A percentile compares a stretch with the other conserved stretches of the same genome.
Evolutionary conservation across 2,797 vertebrate species (phyloP).

Genomic region (Semaprochilodus insignis): DNA sequence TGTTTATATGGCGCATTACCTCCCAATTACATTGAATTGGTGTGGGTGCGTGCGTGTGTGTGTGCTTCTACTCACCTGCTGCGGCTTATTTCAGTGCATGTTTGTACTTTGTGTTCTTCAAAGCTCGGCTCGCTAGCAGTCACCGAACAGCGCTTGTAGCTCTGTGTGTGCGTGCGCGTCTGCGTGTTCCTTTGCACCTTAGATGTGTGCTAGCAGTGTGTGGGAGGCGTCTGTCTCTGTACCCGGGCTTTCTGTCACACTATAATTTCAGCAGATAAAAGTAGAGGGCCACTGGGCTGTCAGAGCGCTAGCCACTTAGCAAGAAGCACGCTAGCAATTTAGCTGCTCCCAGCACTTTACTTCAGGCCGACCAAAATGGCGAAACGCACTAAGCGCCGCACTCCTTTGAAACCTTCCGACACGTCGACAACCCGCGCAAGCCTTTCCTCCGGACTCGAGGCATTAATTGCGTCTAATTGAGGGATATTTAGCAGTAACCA

Average conservation of each 20-base stretch:
- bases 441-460: slow-evolving; percentile 47
- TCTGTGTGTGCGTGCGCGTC: slow-evolving; percentile 34
- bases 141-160: slow-evolving; percentile 27
- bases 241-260: slow-evolving; percentile 39
- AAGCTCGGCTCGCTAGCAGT: slow-evolving; percentile 21
- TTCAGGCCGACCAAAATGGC: slow-evolving; percentile 30
- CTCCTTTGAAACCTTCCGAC: slow-evolving; percentile 37
- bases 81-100: not conserved
- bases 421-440: slow-evolving; percentile 21
- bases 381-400: slow-evolving; percentile 42
- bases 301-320: slow-evolving; percentile 29
- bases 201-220: slow-evolving; percentile 40
- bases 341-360: slow-evolving; percentile 19
- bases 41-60: slow-evolving; percentile 29
- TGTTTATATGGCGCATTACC: slow-evolving; percentile 71
- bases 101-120: slow-evolving; percentile 32
- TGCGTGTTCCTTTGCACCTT: slow-evolving; percentile 19
- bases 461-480: slow-evolving; percentile 73
- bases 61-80: not conserved
- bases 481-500: slow-evolving; percentile 64
- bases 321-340: slow-evolving; percentile 34
- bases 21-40: slow-evolving; percentile 69
- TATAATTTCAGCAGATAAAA: slow-evolving; percentile 54
- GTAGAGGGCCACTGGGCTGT: slow-evolving; percentile 25
- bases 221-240: slow-evolving; percentile 46